Evolutionary conservation across 2,888 invertebrate genomes (phyloP), one percentile per base, ranked within the genome.

Genomic region (Acrocera orbiculus): DNA sequence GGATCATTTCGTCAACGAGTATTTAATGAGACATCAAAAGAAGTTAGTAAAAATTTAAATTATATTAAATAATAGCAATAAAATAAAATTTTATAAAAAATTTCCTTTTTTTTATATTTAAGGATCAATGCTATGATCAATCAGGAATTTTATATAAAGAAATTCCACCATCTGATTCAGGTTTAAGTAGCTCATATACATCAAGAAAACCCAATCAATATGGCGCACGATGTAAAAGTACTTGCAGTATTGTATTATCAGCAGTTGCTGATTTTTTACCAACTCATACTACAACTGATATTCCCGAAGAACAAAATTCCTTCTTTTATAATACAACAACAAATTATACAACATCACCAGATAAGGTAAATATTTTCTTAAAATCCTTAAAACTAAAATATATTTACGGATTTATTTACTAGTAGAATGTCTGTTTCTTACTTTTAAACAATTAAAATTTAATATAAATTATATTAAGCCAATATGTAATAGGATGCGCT

Each of bases 201-300:
- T 54, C 54, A 15, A 44, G 47, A 15, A 31, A 35, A n/a, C 26
- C 8, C 20, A 36, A 32, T 15, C 39, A 38, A 11, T 31, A 30
- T 30, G 57, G 56, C 24, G 53, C 59, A 16, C 49, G 57, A 33
- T 76, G 76, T 47, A 67, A 64, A 40, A 76, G 74, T 53, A 76
- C 76, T 1, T 76, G 74, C 48, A 76, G 68, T 47, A 76, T 77
- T 35, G 66, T 71, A 10, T 60, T 77, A 28, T 69, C 71, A 6
- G 61, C 66, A 3, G 64, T 63, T 40, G 51, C 61, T 24, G 53
- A 59, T 41, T 56, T 61, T 37, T 43, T 56, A 43, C 47, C 54
- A 14, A 24, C 42, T 20, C 30, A 15, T 13, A 22, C 39, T 24
- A 29, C 17, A 4, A 30, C 37, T 7, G 45, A 45, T 28, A 37